Conservation (phyloP, 2,113 vertebrate genomes). For the Ia io region DNA sequence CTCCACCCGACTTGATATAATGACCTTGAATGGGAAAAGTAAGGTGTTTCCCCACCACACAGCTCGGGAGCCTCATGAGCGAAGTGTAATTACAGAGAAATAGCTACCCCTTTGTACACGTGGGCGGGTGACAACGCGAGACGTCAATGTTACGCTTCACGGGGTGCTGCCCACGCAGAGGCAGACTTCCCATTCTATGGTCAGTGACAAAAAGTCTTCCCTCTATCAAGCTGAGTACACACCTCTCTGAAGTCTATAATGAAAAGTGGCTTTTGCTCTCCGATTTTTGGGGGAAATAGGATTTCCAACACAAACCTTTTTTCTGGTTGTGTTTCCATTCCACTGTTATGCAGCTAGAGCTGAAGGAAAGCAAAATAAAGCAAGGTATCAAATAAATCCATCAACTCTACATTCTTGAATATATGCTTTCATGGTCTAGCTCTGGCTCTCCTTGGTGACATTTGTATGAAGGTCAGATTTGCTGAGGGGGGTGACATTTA, state of each 20-base stretch:
- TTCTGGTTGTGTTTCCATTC: neutral
- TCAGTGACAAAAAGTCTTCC: neutral
- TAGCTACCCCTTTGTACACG: neutral
- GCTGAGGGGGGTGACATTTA: neutral
- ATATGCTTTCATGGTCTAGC: neutral
- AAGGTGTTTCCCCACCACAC: neutral
- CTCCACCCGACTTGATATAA: neutral
- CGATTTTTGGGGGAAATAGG: neutral
- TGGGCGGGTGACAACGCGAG: neutral
- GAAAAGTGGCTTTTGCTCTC: neutral
- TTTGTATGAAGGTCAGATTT: conserved; percentile 24
- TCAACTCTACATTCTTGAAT: neutral
- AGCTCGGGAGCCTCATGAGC: neutral
- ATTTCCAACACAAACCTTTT: neutral
- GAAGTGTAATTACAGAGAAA: neutral
- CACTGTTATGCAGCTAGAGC: neutral
- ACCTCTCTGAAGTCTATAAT: neutral
- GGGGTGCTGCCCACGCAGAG: neutral
- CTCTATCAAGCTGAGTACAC: neutral
- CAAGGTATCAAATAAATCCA: neutral
- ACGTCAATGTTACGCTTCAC: neutral
- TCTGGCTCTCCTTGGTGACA: neutral
- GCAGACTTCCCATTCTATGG: neutral
- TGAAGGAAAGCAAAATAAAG: neutral
- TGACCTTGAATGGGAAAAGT: neutral